Conservation (phyloP, 1,140 invertebrate species). For the Trinorchestia longiramus region DNA sequence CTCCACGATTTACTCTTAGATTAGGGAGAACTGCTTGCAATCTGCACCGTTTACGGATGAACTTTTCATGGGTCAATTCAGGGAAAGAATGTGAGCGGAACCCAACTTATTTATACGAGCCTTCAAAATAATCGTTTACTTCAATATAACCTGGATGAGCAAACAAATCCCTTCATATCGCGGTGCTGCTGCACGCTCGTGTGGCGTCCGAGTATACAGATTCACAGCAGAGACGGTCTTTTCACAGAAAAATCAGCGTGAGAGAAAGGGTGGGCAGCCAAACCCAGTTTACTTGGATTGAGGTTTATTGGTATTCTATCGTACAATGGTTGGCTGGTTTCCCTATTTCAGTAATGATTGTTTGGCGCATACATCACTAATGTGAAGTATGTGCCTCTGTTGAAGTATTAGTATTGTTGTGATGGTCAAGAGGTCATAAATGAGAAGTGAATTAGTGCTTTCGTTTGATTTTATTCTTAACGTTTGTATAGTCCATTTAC, state of each 20-base stretch:
- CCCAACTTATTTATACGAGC: neutral
- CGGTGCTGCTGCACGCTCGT: neutral
- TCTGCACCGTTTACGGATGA: neutral
- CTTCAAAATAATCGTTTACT: neutral
- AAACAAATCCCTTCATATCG: neutral
- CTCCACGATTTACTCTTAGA: neutral
- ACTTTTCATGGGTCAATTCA: neutral
- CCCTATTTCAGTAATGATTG: neutral
- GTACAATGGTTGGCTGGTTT: neutral
- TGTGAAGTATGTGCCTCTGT: neutral
- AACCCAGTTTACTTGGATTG: neutral
- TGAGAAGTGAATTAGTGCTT: too few relatives aligned
- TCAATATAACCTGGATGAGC: neutral
- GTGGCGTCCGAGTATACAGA: neutral
- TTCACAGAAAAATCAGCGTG: neutral
- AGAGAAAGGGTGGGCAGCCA: neutral
- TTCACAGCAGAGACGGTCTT: neutral
- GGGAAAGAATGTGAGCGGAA: neutral
- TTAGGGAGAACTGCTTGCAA: neutral
- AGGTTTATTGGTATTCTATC: neutral
- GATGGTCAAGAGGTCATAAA: too few relatives aligned
- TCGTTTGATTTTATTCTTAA: too few relatives aligned
- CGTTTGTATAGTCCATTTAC: too few relatives aligned
- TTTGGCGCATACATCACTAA: too few relatives aligned
- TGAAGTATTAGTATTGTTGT: neutral